Evolutionary conservation across 1,140 invertebrate species (phyloP).

Genomic region (Stenopsyche tienmushanensis): DNA sequence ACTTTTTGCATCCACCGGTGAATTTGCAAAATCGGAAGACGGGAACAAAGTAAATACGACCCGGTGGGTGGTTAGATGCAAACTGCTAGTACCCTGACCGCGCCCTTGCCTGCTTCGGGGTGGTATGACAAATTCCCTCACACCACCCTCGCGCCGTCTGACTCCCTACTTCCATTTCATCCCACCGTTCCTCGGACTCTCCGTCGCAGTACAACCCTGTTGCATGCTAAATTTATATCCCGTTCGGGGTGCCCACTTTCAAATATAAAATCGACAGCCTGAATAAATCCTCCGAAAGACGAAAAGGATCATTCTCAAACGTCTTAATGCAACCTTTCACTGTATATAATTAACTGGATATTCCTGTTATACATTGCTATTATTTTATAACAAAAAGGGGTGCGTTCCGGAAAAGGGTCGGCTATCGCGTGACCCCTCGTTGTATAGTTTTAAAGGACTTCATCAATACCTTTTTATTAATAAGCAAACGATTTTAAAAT

Average conservation of each 20-base stretch:
- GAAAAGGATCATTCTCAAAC: background rate
- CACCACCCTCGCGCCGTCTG: background rate
- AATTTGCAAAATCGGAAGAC: background rate
- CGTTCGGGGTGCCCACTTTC: background rate
- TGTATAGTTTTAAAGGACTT: too few species aligned
- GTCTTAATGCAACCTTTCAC: too few species aligned
- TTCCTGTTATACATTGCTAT: too few species aligned
- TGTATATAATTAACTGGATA: too few species aligned
- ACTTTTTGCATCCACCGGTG: too few species aligned
- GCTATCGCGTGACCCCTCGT: too few species aligned
- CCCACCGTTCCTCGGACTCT: background rate
- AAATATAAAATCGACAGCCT: background rate
- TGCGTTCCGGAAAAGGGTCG: too few species aligned
- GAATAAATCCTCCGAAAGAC: background rate
- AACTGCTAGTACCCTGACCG: slow-evolving; percentile 20
- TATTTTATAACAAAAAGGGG: too few species aligned
- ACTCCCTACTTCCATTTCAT: background rate
- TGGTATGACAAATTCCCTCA: slow-evolving; percentile 19
- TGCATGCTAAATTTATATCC: background rate
- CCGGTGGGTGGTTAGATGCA: background rate
- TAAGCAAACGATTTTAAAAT: too few species aligned
- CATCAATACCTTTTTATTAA: too few species aligned
- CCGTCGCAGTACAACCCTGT: background rate
- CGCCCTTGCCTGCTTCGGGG: slow-evolving; percentile 31
- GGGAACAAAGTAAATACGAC: background rate